These are phyloP conservation scores for Stenopsyche tienmushanensis DNA, from an alignment of 1,140 invertebrate species.

Conservation along the genomic window DNA sequence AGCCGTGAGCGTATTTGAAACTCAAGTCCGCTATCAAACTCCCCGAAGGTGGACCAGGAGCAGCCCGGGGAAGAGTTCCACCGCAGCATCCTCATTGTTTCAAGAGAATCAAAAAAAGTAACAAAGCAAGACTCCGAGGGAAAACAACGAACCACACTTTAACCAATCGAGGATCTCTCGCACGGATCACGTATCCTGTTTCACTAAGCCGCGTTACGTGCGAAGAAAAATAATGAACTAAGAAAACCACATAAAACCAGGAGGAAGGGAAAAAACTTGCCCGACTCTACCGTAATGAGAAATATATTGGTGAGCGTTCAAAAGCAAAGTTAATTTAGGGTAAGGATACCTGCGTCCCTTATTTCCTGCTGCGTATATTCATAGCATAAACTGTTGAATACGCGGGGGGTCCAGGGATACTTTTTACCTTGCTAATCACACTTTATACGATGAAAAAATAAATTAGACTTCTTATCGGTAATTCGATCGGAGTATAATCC, in stretches of 20 bases:
- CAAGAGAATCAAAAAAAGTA: conserved; percentile 29
- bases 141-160: conserved; percentile 26
- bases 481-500: too few species aligned
- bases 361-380: conserved; percentile 26
- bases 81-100: conserved; percentile 23
- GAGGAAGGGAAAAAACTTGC: conserved; percentile 22
- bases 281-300: conserved; percentile 35
- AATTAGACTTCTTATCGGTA: too few species aligned
- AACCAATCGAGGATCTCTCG: conserved; percentile 39
- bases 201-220: conserved; percentile 40
- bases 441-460: too few species aligned
- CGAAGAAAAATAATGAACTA: conserved; percentile 40
- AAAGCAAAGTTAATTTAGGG: conserved; percentile 28
- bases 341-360: background rate
- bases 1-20: background rate
- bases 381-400: conserved; percentile 24
- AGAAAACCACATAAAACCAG: conserved; percentile 20
- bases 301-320: conserved; percentile 30
- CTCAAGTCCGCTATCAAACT: background rate
- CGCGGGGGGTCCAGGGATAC: background rate
- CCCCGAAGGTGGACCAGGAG: background rate
- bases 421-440: background rate
- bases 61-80: background rate
- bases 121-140: conserved; percentile 12
- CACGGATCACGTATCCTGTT: conserved; percentile 41